Conservation (phyloP, 2,888 invertebrate genomes). For the Eupeodes latifasciatus region DNA sequence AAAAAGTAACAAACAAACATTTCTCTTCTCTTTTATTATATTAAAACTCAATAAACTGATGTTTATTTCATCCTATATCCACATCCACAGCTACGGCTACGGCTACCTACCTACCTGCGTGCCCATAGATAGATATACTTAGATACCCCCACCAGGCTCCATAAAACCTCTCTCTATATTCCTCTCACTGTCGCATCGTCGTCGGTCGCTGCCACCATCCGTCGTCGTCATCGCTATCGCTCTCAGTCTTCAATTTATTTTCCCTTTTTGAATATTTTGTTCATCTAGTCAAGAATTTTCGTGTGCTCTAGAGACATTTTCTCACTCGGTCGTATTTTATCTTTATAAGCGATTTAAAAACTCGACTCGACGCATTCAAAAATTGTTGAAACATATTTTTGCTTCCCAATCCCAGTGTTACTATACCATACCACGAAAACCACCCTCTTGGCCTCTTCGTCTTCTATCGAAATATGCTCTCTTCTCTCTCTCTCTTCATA, state of each 20-base stretch:
- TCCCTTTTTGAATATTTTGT: conserved; percentile 6
- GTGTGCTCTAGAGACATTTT: conserved; percentile 38
- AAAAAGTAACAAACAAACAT: conserved; percentile 3
- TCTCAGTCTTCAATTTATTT: conserved; percentile 1
- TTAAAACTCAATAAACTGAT: conserved; percentile 65
- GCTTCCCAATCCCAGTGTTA: neutral
- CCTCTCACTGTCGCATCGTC: neutral
- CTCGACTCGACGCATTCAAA: conserved; percentile 44
- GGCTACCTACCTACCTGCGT: neutral
- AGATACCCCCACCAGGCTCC: conserved; percentile 10
- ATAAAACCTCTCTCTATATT: conserved; percentile 1
- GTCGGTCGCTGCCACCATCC: no score
- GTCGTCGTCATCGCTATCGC: no score
- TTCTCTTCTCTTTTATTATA: conserved; percentile 48
- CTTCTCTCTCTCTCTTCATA: conserved; percentile 6
- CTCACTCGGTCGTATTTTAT: conserved; percentile 55
- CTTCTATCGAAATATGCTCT: neutral
- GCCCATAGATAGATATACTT: conserved; percentile 8
- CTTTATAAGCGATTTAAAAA: conserved; percentile 61
- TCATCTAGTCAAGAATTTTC: conserved; percentile 13
- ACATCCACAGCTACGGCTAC: conserved; percentile 8
- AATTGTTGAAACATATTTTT: conserved; percentile 55
- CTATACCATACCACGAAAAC: neutral
- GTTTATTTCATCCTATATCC: conserved; percentile 50
- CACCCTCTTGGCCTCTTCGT: neutral